Evolutionary conservation across 2,888 invertebrate species (phyloP), one percentile per base, ranked within the genome.

Genomic region (Pyrgus malvae): DNA sequence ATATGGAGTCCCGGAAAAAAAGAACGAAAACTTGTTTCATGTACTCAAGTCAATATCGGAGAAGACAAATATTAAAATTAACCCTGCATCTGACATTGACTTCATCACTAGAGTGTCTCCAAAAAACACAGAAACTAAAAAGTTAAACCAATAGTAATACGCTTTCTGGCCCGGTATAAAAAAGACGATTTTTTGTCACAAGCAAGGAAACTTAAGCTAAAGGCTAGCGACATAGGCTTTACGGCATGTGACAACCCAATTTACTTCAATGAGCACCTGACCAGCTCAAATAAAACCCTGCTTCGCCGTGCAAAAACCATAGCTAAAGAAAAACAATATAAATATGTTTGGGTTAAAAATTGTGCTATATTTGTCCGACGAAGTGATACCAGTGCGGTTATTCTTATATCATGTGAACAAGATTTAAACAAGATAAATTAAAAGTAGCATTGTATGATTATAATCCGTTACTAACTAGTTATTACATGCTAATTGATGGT

Each of bases 361-460:
- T 35, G 33, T 5, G 33, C 16, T 5, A 42, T 42, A 14, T 42
- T 42, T 29, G 27, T 9, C 1, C 27, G 42, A 1, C 27, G 33
- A 9, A 42, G 17, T 17, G 42, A 42, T 16, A 42, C 42, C 9
- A 42, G 42, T 9, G 27, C 42, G 2, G 27, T 42, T n/a, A 29
- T 42, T n/a, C 2, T 23, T 5, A 23, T 42, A 4, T 14, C 42
- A 1, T 27, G 16, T 3, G 27, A 42, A 27, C n/a, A 17, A 29
- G 29, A 42, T 42, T 42, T 42, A 29, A 42, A 42, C 42, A 42
- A 27, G 3, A 14, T 42, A 5, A 42, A 42, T 7, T 42, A 16
- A 42, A 41, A 7, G 23, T 8, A 41, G 2, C 25, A 31, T 31
- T 1, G 5, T 3, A 3, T 33, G 12, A 7, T 7, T 19, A n/a